phyloP scores from a whole-genome alignment of 1,140 invertebrate species.

The Euglossa dilemma region DNA sequence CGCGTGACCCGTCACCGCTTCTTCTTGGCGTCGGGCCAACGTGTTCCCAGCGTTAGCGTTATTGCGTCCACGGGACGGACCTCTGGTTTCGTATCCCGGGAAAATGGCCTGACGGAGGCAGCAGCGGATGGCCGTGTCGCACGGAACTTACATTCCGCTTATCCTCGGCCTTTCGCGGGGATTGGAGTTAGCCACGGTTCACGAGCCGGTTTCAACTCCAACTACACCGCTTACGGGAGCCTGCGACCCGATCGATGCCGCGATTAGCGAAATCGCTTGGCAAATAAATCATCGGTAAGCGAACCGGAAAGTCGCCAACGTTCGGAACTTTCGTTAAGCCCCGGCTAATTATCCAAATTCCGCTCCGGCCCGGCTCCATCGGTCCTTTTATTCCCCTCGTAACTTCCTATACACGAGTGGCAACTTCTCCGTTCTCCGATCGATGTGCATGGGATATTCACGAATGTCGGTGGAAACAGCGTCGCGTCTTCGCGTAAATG shows the following conservation, averaged over 20 bases:
- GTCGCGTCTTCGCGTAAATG: no score
- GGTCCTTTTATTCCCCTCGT: background rate
- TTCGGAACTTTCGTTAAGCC: slow-evolving; percentile 18
- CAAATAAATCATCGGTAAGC: slow-evolving; percentile 43
- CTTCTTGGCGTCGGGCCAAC: slow-evolving; percentile 30
- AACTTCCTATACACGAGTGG: background rate
- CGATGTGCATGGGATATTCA: background rate
- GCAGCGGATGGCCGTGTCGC: background rate
- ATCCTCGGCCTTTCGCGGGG: background rate
- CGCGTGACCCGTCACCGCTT: background rate
- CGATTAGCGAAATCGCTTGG: slow-evolving; percentile 32
- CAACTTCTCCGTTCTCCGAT: background rate
- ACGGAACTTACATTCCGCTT: slow-evolving; percentile 6
- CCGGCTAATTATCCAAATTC: background rate
- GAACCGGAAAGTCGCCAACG: background rate
- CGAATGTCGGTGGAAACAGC: no score
- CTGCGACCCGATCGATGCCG: slow-evolving; percentile 31
- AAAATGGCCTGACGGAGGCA: no score
- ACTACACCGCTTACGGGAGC: background rate
- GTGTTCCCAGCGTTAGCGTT: slow-evolving; percentile 2
- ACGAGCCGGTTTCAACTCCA: background rate
- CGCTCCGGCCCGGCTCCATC: background rate
- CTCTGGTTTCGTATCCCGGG: background rate
- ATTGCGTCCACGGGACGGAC: slow-evolving; percentile 4
- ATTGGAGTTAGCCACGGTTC: slow-evolving; percentile 29